Base-by-base conservation (phyloP, 2,888 invertebrate species). In the Phortica magna region DNA sequence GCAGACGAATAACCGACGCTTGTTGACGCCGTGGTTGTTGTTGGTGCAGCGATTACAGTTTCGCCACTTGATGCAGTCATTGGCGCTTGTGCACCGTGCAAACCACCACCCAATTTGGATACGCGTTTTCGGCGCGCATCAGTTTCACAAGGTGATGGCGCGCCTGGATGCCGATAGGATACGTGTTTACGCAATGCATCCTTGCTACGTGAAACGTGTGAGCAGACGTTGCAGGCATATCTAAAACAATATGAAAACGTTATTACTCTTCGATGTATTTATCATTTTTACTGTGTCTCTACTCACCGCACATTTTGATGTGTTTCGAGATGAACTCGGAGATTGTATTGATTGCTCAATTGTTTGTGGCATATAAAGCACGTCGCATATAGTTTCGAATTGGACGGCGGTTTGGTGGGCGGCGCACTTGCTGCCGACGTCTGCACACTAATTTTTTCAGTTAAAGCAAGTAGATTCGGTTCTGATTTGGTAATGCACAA, bases 141-240 rank as follows among this genome's bases (percentile, higher is more conserved):
- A 39, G 91, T 89, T 77, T 92, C 92, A 73, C 92, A 92, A 3
- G 92, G 92, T 22, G 91, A 92, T 3, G 92, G 92, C 19, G 92
- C 91, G 3, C 91, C 94, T 7, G 96, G 96, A 92, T 97, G 97
- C 75, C 97, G 92, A 88, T 97, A 97, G 0, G 97, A 97, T 59
- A 97, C 96, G 90, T 97, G 97, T 91, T 97, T 97, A 80, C 97
- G 93, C 74, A 97, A 92, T 42, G 97, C 97, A 91, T 97, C 97
- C 78, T 97, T 93, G 74, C 97, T 97, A 79, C 97, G 94, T 59
- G 97, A 97, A 57, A 97, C 97, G 91, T 97, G 97, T 0, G 95
- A 95, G 92, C 97, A 97, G 0, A 96, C 96, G 79, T 95, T 94
- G 89, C 97, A 97, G 48, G 97, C 96, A 91, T 97, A 97, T 43